Evolutionary conservation across 2,888 invertebrate species (phyloP), one percentile per base, ranked within the genome.

Genomic region (Drosophila flavopinicola): DNA sequence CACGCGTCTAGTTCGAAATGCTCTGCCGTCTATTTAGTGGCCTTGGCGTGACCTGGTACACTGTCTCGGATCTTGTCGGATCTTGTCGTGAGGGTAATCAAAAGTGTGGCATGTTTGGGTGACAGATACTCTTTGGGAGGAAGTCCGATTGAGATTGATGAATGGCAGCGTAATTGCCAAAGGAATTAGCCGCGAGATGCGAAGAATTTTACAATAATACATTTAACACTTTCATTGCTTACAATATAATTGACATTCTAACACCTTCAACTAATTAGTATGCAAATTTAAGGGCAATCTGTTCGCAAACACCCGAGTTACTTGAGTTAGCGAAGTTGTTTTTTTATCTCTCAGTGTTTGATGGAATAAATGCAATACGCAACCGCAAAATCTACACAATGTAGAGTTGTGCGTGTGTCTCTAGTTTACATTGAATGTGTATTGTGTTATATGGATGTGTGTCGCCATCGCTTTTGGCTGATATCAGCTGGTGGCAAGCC

Each of bases 361-460:
- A 20, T 20, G 35, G 29, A 51, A 59, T 47, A 59, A 58, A 42
- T 42, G 57, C 20, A 45, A 49, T 66, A 66, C 52, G 54, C 48
- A 71, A 76, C 65, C 82, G 44, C 74, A 78, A 60, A 24, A 42
- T 53, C 15, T 41, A 42, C 4, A 24, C 4, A 24, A 24, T 49
- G 10, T 11, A 24, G 24, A 25, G 13, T 4, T 49, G 32, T 44
- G 30, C 56, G 42, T 56, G 51, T n/a, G n/a, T n/a, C n/a, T 42
- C 71, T 65, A 59, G 71, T 51, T 78, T 78, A 69, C 82, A 85
- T 76, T 85, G 78, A 85, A 75, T 75, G 59, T 25, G 23, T 33
- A 17, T 39, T 39, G 53, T 54, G 33, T 38, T 11, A 24, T 11
- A 41, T 33, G 52, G 49, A 42, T 47, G 48, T 48, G 32, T 60